Evolutionary conservation across 2,888 invertebrate genomes (phyloP), one percentile per base, ranked within the genome.

Genomic region (Aphidoletes aphidimyza): DNA sequence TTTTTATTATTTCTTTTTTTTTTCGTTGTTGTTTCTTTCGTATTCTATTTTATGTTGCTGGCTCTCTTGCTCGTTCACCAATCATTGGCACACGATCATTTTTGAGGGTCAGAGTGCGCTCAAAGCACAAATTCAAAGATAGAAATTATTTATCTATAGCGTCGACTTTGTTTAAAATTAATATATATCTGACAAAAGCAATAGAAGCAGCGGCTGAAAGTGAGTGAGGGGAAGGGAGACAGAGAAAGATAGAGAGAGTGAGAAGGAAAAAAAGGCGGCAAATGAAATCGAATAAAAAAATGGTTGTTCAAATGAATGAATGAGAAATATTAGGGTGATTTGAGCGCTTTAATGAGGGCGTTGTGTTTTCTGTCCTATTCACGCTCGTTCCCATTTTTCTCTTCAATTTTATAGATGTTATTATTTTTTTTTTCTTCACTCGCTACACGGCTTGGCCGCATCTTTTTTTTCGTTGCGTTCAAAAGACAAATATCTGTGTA

Each of bases 401-500:
- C 69, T 69, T 69, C 69, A 69, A 30, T 69, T 69, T 69, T 69
- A 69, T 69, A 69, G 69, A 69, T 69, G 69, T 30, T 69, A 69
- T 69, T 69, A 69, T 69, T 69, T 69, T 69, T 69, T 69, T 69
- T 42, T 42, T 42, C 42, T 6, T 69, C 69, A 47, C 17, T 69
- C 69, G 34, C 26, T 30, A 30, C 69, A n/a, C n/a, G n/a, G n/a
- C 17, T 69, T 30, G 69, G 69, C 69, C 69, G 69, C 69, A 69
- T 69, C 69, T 69, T 30, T 69, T 69, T 69, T 69, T 14, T 69
- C 69, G 34, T 14, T 69, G 11, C 69, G 34, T 81, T 81, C 39
- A 37, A 81, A 81, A 81, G 81, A 81, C 81, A 81, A 81, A 81
- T 81, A 81, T 81, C 81, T 81, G 39, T 81, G 81, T 81, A 81